These are phyloP conservation scores for Penaeus monodon DNA, from an alignment of 2,888 invertebrate species.

Conservation along the genomic window DNA sequence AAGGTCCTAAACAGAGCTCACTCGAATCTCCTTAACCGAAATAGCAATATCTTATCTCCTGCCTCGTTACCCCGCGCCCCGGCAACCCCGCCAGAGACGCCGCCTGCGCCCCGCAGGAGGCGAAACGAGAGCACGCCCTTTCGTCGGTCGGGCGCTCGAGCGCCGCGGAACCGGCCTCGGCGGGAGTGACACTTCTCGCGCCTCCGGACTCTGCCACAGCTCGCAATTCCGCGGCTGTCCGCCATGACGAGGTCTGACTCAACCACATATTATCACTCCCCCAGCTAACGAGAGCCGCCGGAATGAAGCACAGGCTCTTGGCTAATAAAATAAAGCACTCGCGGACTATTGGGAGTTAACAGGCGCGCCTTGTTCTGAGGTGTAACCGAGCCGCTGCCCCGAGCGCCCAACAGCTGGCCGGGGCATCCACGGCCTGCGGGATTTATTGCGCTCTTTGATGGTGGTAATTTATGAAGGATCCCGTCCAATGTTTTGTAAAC, in stretches of 20 bases:
- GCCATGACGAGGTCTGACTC: conserved; percentile 3
- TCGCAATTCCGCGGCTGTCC: neutral
- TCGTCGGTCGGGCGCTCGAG: too few species aligned
- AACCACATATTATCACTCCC: conserved; percentile 27
- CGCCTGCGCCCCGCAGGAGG: neutral
- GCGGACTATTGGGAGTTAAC: conserved; percentile 30
- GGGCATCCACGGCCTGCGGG: neutral
- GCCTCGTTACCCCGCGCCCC: conserved; percentile 11
- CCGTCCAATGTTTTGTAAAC: too few species aligned
- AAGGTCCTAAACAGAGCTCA: neutral
- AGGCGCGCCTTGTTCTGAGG: conserved; percentile 28
- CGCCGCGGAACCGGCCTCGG: too few species aligned
- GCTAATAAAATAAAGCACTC: conserved; percentile 36
- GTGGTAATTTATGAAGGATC: conserved; percentile 15
- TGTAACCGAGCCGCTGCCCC: conserved; percentile 37
- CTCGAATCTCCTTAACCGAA: conserved; percentile 1
- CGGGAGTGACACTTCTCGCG: too few species aligned
- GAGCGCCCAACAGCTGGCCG: conserved; percentile 30
- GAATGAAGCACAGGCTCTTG: conserved; percentile 33
- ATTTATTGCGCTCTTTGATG: conserved; percentile 19
- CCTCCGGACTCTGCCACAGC: too few species aligned
- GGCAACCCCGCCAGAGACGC: neutral
- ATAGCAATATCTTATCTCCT: conserved; percentile 29
- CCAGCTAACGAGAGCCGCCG: conserved; percentile 34
- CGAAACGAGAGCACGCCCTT: neutral